Conservation (phyloP, 2,797 vertebrate genomes). For the Pterois miles region DNA sequence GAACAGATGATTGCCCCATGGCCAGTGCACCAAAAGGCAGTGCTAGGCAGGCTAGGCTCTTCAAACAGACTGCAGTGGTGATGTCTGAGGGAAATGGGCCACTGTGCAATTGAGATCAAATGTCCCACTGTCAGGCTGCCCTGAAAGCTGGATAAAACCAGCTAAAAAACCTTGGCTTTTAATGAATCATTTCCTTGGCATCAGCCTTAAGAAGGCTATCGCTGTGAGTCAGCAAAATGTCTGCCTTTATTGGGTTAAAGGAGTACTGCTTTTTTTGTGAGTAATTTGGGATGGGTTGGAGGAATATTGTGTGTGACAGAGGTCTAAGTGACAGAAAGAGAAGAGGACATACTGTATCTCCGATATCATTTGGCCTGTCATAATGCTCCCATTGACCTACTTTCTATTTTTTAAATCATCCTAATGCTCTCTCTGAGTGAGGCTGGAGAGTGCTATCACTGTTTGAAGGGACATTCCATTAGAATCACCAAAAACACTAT, state of each 20-base stretch:
- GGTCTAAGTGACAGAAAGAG: slow-evolving; percentile 58
- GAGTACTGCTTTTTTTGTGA: slow-evolving; percentile 46
- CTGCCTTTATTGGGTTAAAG: slow-evolving; percentile 73
- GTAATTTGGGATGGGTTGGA: slow-evolving; percentile 52
- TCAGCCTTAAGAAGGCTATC: slow-evolving; percentile 59
- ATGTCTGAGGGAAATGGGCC: slow-evolving; percentile 74
- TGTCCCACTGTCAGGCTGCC: slow-evolving; percentile 72
- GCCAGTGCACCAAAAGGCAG: slow-evolving; percentile 60
- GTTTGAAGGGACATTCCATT: slow-evolving; percentile 34
- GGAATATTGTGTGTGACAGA: slow-evolving; percentile 53
- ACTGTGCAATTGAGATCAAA: slow-evolving; percentile 78
- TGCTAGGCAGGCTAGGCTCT: slow-evolving; percentile 54
- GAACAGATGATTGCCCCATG: slow-evolving; percentile 73
- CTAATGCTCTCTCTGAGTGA: slow-evolving; percentile 54
- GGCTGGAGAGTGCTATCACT: slow-evolving; percentile 38
- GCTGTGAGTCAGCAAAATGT: slow-evolving; percentile 79
- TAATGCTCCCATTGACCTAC: slow-evolving; percentile 72
- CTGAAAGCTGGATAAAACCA: slow-evolving; percentile 71
- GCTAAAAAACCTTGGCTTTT: slow-evolving; percentile 72
- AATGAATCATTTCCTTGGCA: slow-evolving; percentile 81
- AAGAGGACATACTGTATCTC: slow-evolving; percentile 50
- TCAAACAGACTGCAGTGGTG: slow-evolving; percentile 65
- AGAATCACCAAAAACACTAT: slow-evolving; percentile 28
- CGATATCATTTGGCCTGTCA: slow-evolving; percentile 56
- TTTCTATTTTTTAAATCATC: slow-evolving; percentile 71